Conservation (phyloP, 2,888 invertebrate species). For the Lasioglossum leucozonium region DNA sequence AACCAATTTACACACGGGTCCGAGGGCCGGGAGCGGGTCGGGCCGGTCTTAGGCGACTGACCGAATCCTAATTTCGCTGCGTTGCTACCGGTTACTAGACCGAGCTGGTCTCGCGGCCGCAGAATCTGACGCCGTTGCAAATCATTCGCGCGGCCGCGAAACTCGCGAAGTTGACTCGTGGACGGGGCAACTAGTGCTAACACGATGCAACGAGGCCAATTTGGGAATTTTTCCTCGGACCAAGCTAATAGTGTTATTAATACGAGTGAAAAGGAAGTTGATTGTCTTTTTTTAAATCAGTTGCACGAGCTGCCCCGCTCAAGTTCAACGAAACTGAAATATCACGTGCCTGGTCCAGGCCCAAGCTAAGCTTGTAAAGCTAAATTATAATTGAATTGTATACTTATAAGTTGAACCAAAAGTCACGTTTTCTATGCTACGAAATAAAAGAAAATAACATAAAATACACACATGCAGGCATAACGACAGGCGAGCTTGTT, state of each 20-base stretch:
- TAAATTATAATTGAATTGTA: not conserved
- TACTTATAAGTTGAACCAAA: not conserved
- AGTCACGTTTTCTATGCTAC: conserved; percentile 40
- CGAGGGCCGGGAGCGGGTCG: not conserved
- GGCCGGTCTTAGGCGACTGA: not conserved
- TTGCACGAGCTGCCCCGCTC: not conserved
- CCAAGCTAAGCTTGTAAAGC: not conserved
- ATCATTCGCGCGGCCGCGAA: not conserved
- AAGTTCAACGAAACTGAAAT: not conserved
- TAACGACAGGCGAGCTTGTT: conserved; percentile 81
- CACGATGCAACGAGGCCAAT: not conserved
- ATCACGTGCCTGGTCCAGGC: not conserved
- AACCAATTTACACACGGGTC: conserved; percentile 32
- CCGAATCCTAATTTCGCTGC: conserved; percentile 12
- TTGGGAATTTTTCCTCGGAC: not conserved
- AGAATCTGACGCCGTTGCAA: not conserved
- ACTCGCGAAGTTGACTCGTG: not conserved
- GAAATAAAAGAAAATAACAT: conserved; percentile 65
- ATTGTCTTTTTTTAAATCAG: not conserved
- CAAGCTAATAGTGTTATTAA: too few relatives aligned
- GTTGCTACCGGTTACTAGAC: conserved; percentile 2
- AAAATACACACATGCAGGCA: conserved; percentile 83
- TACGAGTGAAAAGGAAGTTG: too few relatives aligned
- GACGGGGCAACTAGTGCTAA: not conserved
- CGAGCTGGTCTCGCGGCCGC: not conserved